Evolutionary conservation across 2,888 invertebrate genomes (phyloP).

Genomic region (Drosophila mimetica): DNA sequence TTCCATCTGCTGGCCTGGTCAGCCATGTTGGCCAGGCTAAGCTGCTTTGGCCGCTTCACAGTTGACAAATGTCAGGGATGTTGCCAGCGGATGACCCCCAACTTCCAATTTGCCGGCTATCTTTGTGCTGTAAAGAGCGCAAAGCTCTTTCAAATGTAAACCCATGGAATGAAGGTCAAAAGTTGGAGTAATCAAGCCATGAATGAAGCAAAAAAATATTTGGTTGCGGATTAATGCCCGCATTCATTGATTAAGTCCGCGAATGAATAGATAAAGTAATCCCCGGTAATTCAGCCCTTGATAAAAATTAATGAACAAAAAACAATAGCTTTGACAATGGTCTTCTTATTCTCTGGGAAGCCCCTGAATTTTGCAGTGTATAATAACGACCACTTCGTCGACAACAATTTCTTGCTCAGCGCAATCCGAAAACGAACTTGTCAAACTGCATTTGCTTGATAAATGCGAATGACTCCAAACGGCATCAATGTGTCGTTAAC

Average conservation of each 20-base stretch:
- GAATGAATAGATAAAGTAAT: conserved; percentile 16
- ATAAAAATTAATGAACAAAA: conserved; percentile 16
- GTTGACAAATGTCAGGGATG: conserved; percentile 42
- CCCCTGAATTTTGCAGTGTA: not conserved
- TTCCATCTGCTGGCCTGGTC: conserved; percentile 23
- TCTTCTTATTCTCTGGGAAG: not conserved
- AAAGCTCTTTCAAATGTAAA: conserved; percentile 11
- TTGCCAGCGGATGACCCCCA: conserved; percentile 21
- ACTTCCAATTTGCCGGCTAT: conserved; percentile 16
- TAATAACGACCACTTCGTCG: not conserved
- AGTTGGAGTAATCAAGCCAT: not conserved
- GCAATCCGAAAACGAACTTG: conserved; percentile 21
- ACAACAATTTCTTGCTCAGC: conserved; percentile 7
- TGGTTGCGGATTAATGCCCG: conserved; percentile 10
- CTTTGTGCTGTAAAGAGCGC: conserved; percentile 8
- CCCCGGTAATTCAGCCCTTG: not conserved
- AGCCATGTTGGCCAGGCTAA: conserved; percentile 28
- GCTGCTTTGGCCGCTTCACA: conserved; percentile 36
- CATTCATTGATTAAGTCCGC: conserved; percentile 8
- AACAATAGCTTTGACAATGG: not conserved
- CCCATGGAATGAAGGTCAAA: conserved; percentile 9
- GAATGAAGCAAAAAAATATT: conserved; percentile 14
- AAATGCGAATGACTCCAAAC: conserved; percentile 23
- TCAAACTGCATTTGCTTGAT: conserved; percentile 40
- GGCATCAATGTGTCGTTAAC: conserved; percentile 26